Evolutionary conservation across 2,797 vertebrate genomes (phyloP).

Genomic region (Hemitrygon akajei): DNA sequence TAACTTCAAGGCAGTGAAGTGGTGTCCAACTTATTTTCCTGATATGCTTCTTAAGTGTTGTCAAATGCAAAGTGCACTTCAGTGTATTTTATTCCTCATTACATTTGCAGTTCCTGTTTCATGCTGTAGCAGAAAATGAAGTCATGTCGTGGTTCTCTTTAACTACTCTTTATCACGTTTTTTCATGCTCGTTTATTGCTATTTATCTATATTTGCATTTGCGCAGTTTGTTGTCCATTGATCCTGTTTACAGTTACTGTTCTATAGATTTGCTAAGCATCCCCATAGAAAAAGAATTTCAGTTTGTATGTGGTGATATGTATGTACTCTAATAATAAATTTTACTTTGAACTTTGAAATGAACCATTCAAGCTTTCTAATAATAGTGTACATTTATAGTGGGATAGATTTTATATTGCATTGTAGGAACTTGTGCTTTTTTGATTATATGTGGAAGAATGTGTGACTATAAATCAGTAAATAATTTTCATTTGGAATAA

Average conservation of each 20-base stretch:
- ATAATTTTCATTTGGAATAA: conserved; percentile 13
- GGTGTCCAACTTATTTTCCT: too few relatives aligned
- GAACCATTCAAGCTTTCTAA: neutral
- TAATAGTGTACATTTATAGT: neutral
- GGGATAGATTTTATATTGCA: neutral
- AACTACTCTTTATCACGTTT: too few relatives aligned
- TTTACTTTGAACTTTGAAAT: neutral
- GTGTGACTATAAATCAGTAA: neutral
- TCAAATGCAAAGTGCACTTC: neutral
- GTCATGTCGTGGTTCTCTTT: neutral
- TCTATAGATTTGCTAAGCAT: too few relatives aligned
- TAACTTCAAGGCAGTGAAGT: too few relatives aligned
- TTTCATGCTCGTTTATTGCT: too few relatives aligned
- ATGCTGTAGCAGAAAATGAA: conserved; percentile 23
- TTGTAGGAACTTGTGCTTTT: neutral
- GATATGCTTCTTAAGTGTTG: too few relatives aligned
- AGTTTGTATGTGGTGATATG: too few relatives aligned
- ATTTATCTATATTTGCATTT: too few relatives aligned
- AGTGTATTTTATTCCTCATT: conserved; percentile 14
- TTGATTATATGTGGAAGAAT: neutral
- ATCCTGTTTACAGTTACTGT: too few relatives aligned
- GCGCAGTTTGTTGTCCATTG: too few relatives aligned
- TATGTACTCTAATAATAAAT: too few relatives aligned
- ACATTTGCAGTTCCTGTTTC: conserved; percentile 16
- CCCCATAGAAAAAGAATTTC: too few relatives aligned